phyloP scores from a whole-genome alignment of 37 sponge, comb jelly and placozoan species.

The Chondrilla cf. caribensis region DNA sequence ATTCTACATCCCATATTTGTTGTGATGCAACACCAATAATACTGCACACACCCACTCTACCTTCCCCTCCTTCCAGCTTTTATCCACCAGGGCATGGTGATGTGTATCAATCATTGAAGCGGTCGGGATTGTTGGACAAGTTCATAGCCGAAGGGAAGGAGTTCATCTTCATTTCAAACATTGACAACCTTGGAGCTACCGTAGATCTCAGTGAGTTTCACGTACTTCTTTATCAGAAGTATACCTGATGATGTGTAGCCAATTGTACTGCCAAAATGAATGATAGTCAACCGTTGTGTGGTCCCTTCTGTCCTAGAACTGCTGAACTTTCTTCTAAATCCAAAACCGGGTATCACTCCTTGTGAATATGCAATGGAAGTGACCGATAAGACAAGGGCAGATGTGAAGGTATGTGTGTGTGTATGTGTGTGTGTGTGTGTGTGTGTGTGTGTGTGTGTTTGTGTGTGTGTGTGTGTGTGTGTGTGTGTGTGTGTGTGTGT shows the following conservation, averaged over 20 bases:
- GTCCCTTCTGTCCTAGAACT: constrained; percentile 49
- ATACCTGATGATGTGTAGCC: too few species aligned
- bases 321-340: constrained; percentile 68
- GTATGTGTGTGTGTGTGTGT: constrained; percentile 8
- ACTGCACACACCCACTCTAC: too few species aligned
- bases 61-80: constrained; percentile 70
- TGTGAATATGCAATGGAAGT: constrained; percentile 97
- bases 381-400: constrained; percentile 94
- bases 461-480: constrained; percentile 59
- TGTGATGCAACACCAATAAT: too few species aligned
- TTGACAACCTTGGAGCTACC: constrained; percentile 97
- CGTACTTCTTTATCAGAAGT: too few species aligned
- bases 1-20: too few species aligned
- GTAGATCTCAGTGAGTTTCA: constrained; percentile 75
- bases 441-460: background rate
- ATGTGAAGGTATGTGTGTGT: constrained; percentile 71
- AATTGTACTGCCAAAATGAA: too few species aligned
- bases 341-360: background rate
- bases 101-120: constrained; percentile 74
- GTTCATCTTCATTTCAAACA: constrained; percentile 90
- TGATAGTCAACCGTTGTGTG: background rate
- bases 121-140: constrained; percentile 77
- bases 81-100: constrained; percentile 99
- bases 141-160: constrained; percentile 83
- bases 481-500: constrained; percentile 34